phyloP scores from a whole-genome alignment of 1,140 invertebrate genomes.

The Penaeus japonicus region DNA sequence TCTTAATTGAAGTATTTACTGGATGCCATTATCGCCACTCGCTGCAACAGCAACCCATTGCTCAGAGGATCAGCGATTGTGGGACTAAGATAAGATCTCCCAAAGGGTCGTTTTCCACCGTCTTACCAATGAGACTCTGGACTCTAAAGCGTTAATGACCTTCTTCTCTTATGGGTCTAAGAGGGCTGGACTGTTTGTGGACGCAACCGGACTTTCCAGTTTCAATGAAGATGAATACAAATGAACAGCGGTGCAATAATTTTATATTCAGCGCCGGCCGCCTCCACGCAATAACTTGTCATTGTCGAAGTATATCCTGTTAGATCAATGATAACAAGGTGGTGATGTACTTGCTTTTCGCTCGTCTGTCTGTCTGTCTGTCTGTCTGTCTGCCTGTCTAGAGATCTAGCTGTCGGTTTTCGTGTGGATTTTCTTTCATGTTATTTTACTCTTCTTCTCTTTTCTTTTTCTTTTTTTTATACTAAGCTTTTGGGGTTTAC shows the following conservation, averaged over 20 bases:
- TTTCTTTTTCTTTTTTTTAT: not conserved
- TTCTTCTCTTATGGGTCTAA: conserved; percentile 13
- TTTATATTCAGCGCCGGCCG: not conserved
- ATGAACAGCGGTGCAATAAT: conserved; percentile 3
- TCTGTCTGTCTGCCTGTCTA: conserved; percentile 4
- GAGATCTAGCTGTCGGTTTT: not conserved
- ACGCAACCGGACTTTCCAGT: conserved; percentile 42
- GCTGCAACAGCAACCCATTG: not conserved
- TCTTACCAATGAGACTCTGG: not conserved
- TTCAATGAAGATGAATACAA: conserved; percentile 52
- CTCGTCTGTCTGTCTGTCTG: conserved; percentile 31
- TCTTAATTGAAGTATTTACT: conserved; percentile 49
- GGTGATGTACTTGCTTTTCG: not conserved
- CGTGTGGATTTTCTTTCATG: not conserved
- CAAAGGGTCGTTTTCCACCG: not conserved
- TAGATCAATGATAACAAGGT: too few species aligned
- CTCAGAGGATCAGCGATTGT: too few species aligned
- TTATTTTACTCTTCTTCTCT: not conserved
- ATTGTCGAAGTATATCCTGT: not conserved
- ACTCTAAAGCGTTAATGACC: conserved; percentile 29
- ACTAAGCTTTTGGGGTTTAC: too few species aligned
- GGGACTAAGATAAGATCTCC: not conserved
- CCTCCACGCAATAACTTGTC: not conserved
- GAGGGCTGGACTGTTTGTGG: conserved; percentile 34
- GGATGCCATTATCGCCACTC: not conserved